A percentile compares a stretch with the other conserved stretches of the same genome.
phyloP scores from a whole-genome alignment of 2,797 vertebrate genomes.

The Etheostoma nigrum region DNA sequence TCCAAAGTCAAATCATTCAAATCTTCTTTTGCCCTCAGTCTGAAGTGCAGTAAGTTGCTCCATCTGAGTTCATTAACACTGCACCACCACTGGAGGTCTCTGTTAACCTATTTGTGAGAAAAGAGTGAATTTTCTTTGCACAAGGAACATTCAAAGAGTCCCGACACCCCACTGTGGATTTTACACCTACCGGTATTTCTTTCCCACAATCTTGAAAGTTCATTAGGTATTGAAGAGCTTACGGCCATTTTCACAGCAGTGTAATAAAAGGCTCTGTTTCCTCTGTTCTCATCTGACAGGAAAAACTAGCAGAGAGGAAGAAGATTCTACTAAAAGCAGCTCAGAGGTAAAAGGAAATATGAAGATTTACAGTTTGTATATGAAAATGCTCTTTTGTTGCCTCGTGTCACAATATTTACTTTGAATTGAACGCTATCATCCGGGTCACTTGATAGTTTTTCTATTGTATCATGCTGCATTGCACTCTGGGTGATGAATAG shows the following conservation, averaged over 20 bases:
- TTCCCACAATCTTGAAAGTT: slow-evolving; percentile 41
- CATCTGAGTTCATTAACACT: slow-evolving; percentile 12
- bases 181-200: not conserved
- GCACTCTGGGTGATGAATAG: slow-evolving; percentile 49
- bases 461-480: slow-evolving; percentile 33
- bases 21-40: not conserved
- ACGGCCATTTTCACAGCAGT: slow-evolving; percentile 52
- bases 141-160: slow-evolving; percentile 18
- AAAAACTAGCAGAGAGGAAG: slow-evolving; percentile 89
- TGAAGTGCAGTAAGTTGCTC: not conserved
- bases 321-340: slow-evolving; percentile 88
- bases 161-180: slow-evolving; percentile 23
- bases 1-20: not conserved
- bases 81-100: slow-evolving; percentile 75
- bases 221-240: slow-evolving; percentile 48
- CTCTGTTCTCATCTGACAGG: slow-evolving; percentile 67
- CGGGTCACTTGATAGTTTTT: slow-evolving; percentile 21
- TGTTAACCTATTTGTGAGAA: slow-evolving; percentile 56
- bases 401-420: slow-evolving; percentile 27
- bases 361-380: slow-evolving; percentile 13
- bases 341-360: slow-evolving; percentile 85
- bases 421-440: slow-evolving; percentile 31
- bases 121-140: not conserved
- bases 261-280: slow-evolving; percentile 43
- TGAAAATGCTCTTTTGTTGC: slow-evolving; percentile 31